Conservation (phyloP, 1,140 invertebrate species). For the Leptinotarsa lineolata region DNA sequence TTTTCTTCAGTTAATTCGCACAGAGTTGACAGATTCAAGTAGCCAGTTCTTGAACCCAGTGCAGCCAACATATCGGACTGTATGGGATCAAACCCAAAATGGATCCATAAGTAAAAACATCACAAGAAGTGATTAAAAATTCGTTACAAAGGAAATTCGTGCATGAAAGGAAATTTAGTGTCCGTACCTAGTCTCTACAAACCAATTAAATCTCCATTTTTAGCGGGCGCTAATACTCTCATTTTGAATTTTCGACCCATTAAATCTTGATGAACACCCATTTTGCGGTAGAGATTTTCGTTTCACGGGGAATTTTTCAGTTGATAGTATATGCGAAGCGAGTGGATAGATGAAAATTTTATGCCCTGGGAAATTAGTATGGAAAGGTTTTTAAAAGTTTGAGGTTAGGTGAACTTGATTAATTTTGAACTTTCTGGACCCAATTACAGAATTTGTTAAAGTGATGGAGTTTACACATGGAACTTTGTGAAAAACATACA, state of each 20-base stretch:
- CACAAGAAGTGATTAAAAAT: background rate
- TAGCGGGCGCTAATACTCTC: background rate
- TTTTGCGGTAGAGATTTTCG: background rate
- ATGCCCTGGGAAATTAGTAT: background rate
- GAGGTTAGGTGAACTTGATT: background rate
- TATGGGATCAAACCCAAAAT: too few species aligned
- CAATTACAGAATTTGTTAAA: too few species aligned
- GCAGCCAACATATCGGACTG: too few species aligned
- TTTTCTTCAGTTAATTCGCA: too few species aligned
- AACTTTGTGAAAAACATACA: too few species aligned
- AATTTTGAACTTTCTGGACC: background rate
- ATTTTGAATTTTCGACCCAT: conserved; percentile 7
- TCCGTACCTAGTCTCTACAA: conserved; percentile 1
- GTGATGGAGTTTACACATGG: too few species aligned
- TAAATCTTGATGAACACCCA: conserved; percentile 12
- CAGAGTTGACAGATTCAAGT: too few species aligned
- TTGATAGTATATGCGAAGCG: background rate
- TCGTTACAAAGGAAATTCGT: conserved; percentile 16
- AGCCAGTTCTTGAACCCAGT: too few species aligned
- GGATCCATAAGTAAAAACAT: background rate
- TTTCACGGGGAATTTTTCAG: background rate
- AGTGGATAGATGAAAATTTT: background rate
- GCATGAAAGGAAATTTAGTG: background rate
- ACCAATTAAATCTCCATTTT: conserved; percentile 19
- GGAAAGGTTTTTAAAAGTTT: background rate